Evolutionary conservation across 2,888 invertebrate genomes (phyloP), one percentile per base, ranked within the genome.

Genomic region (Dasypogon diadema): DNA sequence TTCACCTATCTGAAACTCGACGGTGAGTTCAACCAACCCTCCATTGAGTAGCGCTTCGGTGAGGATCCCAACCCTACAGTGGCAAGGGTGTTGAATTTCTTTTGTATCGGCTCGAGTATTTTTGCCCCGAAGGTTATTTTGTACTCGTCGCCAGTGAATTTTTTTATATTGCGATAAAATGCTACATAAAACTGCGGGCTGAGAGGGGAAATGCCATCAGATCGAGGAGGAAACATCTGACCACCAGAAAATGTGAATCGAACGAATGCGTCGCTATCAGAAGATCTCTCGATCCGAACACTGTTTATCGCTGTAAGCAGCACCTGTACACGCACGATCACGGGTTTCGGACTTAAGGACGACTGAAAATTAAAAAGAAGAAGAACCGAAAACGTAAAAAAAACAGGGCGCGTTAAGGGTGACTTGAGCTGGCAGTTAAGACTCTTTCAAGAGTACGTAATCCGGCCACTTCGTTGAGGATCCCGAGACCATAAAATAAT

Each of bases 281-380:
- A 18, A 51, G 74, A 77, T 77, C 77, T 55, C 55, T n/a, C 34
- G 74, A 77, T 77, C 75, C 63, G 54, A 34, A 55, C 63, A 51
- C 70, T 54, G 63, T 75, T 77, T 77, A 77, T 75, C 72, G 77
- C 75, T 63, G 22, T 72, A 26, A 72, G 73, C 70, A 75, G 77
- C 77, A 77, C 77, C 77, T 77, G 77, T 77, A 77, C 77, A 77
- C 77, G 77, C 77, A 77, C 77, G 77, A 77, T 75, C 75, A 42
- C 42, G 37, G 42, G 55, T 18, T 37, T 18, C 24, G 5, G 26
- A 56, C 34, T 34, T 54, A 30, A 54, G 51, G 54, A 18, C 54
- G 18, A 16, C 18, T 22, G 24, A 24, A 65, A 37, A 54, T 70
- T 22, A 24, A 22, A 54, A 70, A 54, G 26, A 70, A 56, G 14